Evolutionary conservation across 2,113 vertebrate genomes (phyloP).

Genomic region (Paradoxurus hermaphroditus): DNA sequence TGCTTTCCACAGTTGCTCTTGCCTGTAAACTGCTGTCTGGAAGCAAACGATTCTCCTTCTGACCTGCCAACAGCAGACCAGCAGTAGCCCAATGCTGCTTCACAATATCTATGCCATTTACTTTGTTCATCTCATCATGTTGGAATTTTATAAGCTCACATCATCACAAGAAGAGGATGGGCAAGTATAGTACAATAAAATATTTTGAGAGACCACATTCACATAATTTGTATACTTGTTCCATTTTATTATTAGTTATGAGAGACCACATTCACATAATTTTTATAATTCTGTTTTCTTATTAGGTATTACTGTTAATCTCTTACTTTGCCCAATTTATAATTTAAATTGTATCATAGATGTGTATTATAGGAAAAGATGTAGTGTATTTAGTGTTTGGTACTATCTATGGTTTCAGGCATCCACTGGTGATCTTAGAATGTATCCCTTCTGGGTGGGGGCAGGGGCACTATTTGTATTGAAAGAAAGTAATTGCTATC

Average conservation of each 20-base stretch:
- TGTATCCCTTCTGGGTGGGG: background rate
- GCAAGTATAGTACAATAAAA: background rate
- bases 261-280: background rate
- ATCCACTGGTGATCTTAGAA: background rate
- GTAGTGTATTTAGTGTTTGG: background rate
- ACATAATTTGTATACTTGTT: background rate
- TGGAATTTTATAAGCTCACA: background rate
- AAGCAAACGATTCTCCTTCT: background rate
- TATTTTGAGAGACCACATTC: background rate
- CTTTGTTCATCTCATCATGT: background rate
- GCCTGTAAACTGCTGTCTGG: background rate
- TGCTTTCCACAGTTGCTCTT: background rate
- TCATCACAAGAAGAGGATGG: background rate
- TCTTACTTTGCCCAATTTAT: background rate
- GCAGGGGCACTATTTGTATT: background rate
- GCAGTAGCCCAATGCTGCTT: background rate
- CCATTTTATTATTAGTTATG: background rate
- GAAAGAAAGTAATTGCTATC: background rate
- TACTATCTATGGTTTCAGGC: background rate
- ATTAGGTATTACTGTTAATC: background rate
- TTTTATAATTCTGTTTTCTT: background rate
- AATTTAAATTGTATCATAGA: background rate
- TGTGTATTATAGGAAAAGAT: background rate
- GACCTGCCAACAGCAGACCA: background rate
- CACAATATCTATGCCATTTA: background rate